Percentiles rank a stretch among this genome's conserved stretches.
Conservation (phyloP, 2,888 invertebrate genomes). For the Synanthedon formicaeformis region DNA sequence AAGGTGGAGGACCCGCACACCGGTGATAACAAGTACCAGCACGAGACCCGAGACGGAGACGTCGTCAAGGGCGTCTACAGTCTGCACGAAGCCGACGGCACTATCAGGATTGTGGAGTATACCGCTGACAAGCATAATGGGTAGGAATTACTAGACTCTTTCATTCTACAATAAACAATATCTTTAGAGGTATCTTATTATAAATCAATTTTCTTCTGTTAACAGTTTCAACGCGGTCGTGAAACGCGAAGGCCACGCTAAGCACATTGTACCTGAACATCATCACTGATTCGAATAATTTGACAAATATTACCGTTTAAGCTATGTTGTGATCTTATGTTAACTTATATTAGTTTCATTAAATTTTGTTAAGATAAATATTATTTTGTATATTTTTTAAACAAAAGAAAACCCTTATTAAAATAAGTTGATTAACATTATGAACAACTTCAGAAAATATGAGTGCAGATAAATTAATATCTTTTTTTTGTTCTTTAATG, state of each 20-base stretch:
- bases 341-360: no score
- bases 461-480: no score
- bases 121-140: constrained; percentile 12
- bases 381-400: no score
- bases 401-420: no score
- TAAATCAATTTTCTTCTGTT: constrained; percentile 3
- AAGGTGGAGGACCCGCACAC: constrained; percentile 48
- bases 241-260: constrained; percentile 14
- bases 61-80: constrained; percentile 36
- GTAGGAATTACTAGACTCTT: constrained; percentile 8
- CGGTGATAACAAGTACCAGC: constrained; percentile 40
- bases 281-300: constrained; percentile 6
- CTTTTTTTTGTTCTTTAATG: no score
- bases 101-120: constrained; percentile 13
- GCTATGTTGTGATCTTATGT: no score
- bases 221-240: constrained; percentile 20
- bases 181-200: background rate
- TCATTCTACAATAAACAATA: background rate
- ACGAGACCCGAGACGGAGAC: constrained; percentile 40
- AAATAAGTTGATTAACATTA: no score
- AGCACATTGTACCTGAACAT: constrained; percentile 14
- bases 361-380: no score
- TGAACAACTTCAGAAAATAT: no score
- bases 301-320: background rate
- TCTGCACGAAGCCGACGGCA: constrained; percentile 14